These are phyloP conservation scores for Tridacna crocea DNA, from an alignment of 2,888 invertebrate genomes.

Conservation along the genomic window DNA sequence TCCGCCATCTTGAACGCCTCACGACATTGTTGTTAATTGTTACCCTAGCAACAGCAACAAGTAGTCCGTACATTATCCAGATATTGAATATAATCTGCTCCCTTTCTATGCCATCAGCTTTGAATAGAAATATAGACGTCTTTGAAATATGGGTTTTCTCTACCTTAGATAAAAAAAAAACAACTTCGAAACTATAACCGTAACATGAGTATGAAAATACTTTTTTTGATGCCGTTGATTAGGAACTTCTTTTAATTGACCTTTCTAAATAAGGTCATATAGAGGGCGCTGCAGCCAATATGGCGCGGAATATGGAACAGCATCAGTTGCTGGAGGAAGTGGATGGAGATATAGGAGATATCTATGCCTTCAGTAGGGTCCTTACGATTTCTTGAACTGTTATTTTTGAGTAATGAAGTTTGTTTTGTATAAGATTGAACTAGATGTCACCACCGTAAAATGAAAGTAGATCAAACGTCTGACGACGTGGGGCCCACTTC, in stretches of 20 bases:
- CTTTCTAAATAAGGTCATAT: background rate
- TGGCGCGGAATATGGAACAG: slow-evolving; percentile 60
- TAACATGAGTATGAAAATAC: too few species aligned
- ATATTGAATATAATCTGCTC: background rate
- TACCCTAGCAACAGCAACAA: slow-evolving; percentile 38
- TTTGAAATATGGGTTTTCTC: background rate
- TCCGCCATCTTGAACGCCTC: slow-evolving; percentile 43
- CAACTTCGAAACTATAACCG: too few species aligned
- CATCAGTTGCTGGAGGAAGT: slow-evolving; percentile 30
- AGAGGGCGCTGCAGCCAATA: slow-evolving; percentile 34
- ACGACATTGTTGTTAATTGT: slow-evolving; percentile 31
- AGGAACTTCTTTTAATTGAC: slow-evolving; percentile 14
- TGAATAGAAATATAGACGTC: background rate
- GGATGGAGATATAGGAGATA: slow-evolving; percentile 24
- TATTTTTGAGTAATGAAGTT: background rate
- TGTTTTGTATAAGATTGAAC: too few species aligned
- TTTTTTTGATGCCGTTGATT: too few species aligned
- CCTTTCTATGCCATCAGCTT: background rate
- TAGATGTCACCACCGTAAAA: background rate
- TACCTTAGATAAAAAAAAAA: background rate
- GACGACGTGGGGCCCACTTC: background rate
- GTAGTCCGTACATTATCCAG: slow-evolving; percentile 18
- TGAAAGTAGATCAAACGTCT: slow-evolving; percentile 3
- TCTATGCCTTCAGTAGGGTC: slow-evolving; percentile 31
- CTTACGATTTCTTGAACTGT: background rate